Evolutionary conservation across 1,140 invertebrate genomes (phyloP).

Genomic region (Gryllus bimaculatus): DNA sequence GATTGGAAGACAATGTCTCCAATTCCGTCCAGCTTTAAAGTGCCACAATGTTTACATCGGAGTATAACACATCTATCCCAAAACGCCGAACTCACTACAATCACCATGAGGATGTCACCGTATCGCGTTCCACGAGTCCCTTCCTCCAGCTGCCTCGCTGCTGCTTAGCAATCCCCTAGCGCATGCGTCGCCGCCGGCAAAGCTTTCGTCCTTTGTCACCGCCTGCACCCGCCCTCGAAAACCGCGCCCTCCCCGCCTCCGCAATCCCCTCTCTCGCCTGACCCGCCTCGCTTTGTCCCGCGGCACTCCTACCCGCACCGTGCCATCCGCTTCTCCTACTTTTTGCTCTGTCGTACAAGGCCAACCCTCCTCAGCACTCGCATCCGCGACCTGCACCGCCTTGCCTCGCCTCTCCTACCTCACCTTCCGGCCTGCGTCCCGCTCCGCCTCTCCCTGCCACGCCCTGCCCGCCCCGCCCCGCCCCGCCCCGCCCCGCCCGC

Average conservation of each 20-base stretch:
- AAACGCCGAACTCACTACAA: no score
- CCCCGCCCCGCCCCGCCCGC: neutral
- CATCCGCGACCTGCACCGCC: neutral
- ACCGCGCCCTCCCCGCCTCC: neutral
- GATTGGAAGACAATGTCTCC: no score
- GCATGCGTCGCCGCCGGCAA: neutral
- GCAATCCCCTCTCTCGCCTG: neutral
- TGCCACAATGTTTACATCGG: no score
- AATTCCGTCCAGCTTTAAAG: no score
- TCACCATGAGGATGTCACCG: no score
- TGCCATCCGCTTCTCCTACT: neutral
- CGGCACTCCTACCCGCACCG: neutral
- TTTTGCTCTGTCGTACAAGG: neutral
- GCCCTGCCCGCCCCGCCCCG: neutral
- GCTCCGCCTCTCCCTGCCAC: neutral
- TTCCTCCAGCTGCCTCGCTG: no score
- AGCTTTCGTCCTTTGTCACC: neutral
- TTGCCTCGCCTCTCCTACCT: no score
- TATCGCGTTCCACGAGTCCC: no score
- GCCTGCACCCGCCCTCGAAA: neutral
- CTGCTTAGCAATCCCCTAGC: no score
- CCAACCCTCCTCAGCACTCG: neutral
- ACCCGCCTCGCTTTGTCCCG: neutral
- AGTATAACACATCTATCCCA: no score
- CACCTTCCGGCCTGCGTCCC: neutral